Conservation (phyloP, 2,113 vertebrate genomes). For the Cebus imitator region DNA sequence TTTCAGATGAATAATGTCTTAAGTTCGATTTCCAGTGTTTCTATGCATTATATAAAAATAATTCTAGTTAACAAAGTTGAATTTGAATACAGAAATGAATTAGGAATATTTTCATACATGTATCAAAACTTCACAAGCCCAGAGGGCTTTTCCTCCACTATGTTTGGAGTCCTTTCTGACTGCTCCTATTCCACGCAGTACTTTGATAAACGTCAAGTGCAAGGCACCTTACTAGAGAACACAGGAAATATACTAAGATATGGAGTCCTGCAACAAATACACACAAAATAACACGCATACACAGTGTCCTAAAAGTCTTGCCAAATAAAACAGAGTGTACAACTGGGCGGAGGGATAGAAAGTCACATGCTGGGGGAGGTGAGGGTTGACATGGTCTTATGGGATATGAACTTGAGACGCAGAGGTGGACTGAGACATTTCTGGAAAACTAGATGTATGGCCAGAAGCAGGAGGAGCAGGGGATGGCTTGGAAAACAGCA, state of each 20-base stretch:
- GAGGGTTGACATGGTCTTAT: background rate
- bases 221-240: background rate
- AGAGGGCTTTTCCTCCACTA: background rate
- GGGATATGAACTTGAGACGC: background rate
- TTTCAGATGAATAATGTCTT: background rate
- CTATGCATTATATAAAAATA: background rate
- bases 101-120: background rate
- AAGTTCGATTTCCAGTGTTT: background rate
- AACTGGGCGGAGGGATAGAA: background rate
- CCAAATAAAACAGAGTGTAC: background rate
- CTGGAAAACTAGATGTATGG: background rate
- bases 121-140: background rate
- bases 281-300: background rate
- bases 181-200: background rate
- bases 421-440: background rate
- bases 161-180: background rate
- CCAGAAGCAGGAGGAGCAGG: background rate
- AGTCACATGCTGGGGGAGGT: background rate
- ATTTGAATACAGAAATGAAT: background rate
- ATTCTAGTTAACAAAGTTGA: background rate
- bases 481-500: background rate
- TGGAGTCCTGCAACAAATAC: background rate
- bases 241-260: background rate
- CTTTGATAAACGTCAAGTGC: background rate
- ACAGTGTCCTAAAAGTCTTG: background rate